Percentiles rank a stretch among this genome's conserved stretches.
Conservation (phyloP, 2,888 invertebrate species). For the Siphlonurus alternatus region DNA sequence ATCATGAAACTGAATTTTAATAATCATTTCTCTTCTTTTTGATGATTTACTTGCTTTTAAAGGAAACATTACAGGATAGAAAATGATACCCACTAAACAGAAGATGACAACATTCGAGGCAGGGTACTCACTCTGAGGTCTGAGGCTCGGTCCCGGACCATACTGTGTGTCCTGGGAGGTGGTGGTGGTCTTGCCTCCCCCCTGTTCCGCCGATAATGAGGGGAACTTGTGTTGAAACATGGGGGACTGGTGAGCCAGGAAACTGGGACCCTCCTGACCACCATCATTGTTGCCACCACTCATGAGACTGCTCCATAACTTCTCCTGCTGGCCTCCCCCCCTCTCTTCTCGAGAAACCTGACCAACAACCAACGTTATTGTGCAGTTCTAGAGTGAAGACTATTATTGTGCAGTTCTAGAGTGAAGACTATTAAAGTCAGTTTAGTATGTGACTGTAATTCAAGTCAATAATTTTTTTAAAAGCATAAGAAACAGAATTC, state of each 20-base stretch:
- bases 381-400: too few species aligned
- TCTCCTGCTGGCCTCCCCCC: slow-evolving; percentile 16
- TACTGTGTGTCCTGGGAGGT: slow-evolving; percentile 36
- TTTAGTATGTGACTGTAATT: too few species aligned
- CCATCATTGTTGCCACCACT: slow-evolving; percentile 21
- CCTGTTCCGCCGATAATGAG: slow-evolving; percentile 37
- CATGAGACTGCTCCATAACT: slow-evolving; percentile 31
- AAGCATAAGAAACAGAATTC: too few species aligned
- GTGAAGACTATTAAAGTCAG: too few species aligned
- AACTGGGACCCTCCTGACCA: slow-evolving; percentile 23
- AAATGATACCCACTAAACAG: too few species aligned
- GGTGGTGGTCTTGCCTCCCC: slow-evolving; percentile 18
- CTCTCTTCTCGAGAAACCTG: slow-evolving; percentile 6
- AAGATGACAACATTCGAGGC: background rate
- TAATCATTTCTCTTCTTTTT: background rate
- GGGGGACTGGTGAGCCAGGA: slow-evolving; percentile 54
- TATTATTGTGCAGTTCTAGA: too few species aligned
- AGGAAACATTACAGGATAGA: too few species aligned
- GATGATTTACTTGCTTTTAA: background rate
- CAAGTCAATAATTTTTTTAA: too few species aligned
- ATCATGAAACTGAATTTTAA: too few species aligned
- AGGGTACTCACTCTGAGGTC: slow-evolving; percentile 42
- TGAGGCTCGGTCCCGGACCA: slow-evolving; percentile 58
- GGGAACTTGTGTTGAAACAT: slow-evolving; percentile 91
- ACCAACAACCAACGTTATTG: too few species aligned